Percentiles rank a stretch among this genome's conserved stretches.
Evolutionary conservation across 2,888 invertebrate genomes (phyloP).

Genomic region (Diarsia mendica): DNA sequence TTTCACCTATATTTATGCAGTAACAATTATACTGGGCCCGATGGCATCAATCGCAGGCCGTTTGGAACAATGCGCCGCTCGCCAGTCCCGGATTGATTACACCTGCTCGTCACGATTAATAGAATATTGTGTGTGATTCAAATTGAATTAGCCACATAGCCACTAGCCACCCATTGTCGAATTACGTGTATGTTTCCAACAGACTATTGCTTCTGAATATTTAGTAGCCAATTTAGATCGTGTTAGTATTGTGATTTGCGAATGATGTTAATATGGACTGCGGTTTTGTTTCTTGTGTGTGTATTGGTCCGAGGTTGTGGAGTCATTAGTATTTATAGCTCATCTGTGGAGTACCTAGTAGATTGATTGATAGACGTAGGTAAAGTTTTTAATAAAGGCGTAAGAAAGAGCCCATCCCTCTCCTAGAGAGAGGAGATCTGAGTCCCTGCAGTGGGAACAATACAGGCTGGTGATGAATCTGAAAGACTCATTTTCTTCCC

Average conservation of each 20-base stretch:
- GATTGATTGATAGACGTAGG: neutral
- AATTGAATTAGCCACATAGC: slow-evolving; percentile 88
- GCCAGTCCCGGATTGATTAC: slow-evolving; percentile 83
- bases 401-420: too few relatives aligned
- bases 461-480: neutral
- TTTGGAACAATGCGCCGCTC: slow-evolving; percentile 70
- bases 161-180: slow-evolving; percentile 84
- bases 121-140: slow-evolving; percentile 89
- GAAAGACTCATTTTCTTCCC: neutral
- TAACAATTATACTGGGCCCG: slow-evolving; percentile 25
- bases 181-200: slow-evolving; percentile 84
- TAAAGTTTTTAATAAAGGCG: neutral
- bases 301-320: slow-evolving; percentile 10
- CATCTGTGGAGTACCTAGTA: neutral
- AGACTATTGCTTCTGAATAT: slow-evolving; percentile 87
- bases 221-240: slow-evolving; percentile 87
- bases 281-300: slow-evolving; percentile 54
- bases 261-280: slow-evolving; percentile 65
- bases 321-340: slow-evolving; percentile 32
- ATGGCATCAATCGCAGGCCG: slow-evolving; percentile 49
- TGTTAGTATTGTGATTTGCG: slow-evolving; percentile 74
- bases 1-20: neutral
- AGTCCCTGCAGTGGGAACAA: too few relatives aligned
- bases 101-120: slow-evolving; percentile 89
- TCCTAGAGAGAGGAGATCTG: too few relatives aligned